Base-by-base conservation (phyloP, 2,113 vertebrate species). In the Harpagus bidentatus region DNA sequence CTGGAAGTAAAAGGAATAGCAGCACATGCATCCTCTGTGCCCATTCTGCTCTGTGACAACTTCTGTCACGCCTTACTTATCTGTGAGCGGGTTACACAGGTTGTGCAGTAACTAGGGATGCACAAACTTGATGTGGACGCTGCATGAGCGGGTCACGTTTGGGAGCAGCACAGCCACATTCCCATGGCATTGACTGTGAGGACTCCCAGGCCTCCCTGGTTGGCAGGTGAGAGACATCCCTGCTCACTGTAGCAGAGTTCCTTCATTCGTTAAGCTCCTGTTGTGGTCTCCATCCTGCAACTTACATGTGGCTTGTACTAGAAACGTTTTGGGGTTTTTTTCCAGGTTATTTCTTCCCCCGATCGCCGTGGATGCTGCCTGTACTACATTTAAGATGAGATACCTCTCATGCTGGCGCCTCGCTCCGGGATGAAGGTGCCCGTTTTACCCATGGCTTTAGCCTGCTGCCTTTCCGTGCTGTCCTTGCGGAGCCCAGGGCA, bases 141-240 rank as follows among this genome's bases (percentile, higher is more conserved):
- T 48, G 58, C 6, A 8, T 15, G 53, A 53, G 59, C 59, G 26
- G 59, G 13, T 29, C 2, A 7, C 45, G 16, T 43, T 67, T 25
- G 36, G 53, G 28, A 89, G 55, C 61, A 56, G 52, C n/a, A 28
- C 1, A 9, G 67, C 48, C 53, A 48, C 43, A 8, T 82, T 90
- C 63, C 21, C 5, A 1, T 7, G 0, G 11, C 2, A 1, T 20
- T 42, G 48, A 11, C 50, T 23, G 22, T 18, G 56, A 5, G 26
- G 43, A 10, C 13, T 47, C 45, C 10, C 50, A 31, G 52, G n/a
- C 8, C 43, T 17, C 48, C n/a, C 6, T 31, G 25, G 15, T 13
- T 16, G 55, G 18, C 52, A 34, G n/a, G 25, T 13, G 53, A 48
- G 53, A 38, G 25, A 62, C 40, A 26, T 7, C 31, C 40, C 31